phyloP scores from a whole-genome alignment of 2,888 invertebrate species.

The Drosophila anceps region DNA sequence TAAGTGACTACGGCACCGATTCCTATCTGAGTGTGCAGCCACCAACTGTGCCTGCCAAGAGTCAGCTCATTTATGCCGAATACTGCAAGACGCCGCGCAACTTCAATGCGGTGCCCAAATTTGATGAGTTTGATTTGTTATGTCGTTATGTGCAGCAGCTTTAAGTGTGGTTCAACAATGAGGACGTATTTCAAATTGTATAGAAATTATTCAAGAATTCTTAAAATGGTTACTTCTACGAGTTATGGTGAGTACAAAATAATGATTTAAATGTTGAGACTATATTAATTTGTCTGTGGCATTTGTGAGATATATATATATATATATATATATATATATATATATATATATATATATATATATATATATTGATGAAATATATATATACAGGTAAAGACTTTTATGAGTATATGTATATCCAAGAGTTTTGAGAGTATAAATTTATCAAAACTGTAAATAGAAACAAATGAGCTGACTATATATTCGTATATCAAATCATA shows the following conservation, averaged over 20 bases:
- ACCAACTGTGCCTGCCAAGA: slow-evolving; percentile 81
- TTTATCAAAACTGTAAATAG: neutral
- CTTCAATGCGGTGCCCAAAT: slow-evolving; percentile 79
- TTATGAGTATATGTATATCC: neutral
- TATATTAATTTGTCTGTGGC: too few species aligned
- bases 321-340: neutral
- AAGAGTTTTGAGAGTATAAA: neutral
- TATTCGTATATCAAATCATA: neutral
- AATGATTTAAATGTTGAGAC: neutral
- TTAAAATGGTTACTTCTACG: neutral
- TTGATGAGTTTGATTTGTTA: slow-evolving; percentile 76
- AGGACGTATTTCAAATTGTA: too few species aligned
- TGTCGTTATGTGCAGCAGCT: slow-evolving; percentile 78
- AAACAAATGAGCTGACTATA: neutral
- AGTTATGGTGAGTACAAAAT: neutral
- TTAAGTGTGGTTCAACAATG: slow-evolving; percentile 5
- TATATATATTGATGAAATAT: neutral
- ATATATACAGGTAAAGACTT: neutral
- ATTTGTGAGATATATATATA: neutral
- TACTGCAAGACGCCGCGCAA: slow-evolving; percentile 80
- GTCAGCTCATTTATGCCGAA: slow-evolving; percentile 81
- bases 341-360: neutral
- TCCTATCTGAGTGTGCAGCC: slow-evolving; percentile 80
- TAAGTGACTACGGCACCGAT: slow-evolving; percentile 81
- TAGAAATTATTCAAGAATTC: neutral